Evolutionary conservation across 2,113 vertebrate genomes (phyloP).

Genomic region (Malurus elegans): DNA sequence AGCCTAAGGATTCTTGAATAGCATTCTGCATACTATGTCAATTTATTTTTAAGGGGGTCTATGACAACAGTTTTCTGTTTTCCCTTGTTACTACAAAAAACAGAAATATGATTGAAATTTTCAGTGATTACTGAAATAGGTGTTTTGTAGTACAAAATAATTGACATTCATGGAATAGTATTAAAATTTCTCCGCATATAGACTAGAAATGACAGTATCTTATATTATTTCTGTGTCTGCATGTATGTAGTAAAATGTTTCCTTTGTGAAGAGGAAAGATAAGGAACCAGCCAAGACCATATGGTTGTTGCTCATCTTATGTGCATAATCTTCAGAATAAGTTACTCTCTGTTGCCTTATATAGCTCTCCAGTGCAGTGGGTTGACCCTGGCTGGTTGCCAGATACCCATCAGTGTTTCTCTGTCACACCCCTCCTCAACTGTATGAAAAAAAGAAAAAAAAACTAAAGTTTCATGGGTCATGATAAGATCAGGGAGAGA

Average conservation of each 20-base stretch:
- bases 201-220: neutral
- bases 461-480: neutral
- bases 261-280: neutral
- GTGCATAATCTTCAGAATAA: neutral
- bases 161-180: neutral
- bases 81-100: neutral
- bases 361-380: neutral
- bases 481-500: neutral
- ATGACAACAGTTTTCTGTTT: neutral
- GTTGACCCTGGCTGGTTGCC: neutral
- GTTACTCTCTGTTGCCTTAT: neutral
- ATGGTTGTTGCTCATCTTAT: neutral
- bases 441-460: neutral
- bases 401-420: neutral
- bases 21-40: neutral
- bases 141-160: neutral
- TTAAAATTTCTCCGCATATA: neutral
- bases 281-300: neutral
- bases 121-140: neutral
- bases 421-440: neutral
- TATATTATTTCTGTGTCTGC: neutral
- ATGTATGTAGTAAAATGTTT: neutral
- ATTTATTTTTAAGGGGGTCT: neutral
- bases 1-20: neutral
- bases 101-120: neutral